Evolutionary conservation across 2,888 invertebrate species (phyloP).

Genomic region (Mythimna pallens): DNA sequence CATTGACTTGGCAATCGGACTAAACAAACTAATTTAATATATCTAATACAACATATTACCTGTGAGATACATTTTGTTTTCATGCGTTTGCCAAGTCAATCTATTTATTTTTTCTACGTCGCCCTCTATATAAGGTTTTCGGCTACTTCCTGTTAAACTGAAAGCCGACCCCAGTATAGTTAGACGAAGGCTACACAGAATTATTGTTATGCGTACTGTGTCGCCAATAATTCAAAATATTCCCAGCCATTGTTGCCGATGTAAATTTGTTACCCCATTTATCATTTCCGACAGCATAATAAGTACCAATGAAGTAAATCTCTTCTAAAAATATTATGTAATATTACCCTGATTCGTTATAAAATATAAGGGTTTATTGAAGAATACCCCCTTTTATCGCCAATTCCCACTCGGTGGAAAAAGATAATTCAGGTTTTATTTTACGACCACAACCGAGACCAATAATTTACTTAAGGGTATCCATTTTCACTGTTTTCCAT

Average conservation of each 20-base stretch:
- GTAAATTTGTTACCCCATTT: conserved; percentile 22
- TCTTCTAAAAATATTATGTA: conserved; percentile 45
- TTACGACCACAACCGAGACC: conserved; percentile 52
- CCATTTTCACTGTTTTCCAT: too few species aligned
- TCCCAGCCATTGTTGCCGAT: background rate
- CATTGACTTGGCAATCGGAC: too few species aligned
- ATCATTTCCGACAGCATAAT: conserved; percentile 19
- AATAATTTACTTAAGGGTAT: conserved; percentile 26
- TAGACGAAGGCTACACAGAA: too few species aligned
- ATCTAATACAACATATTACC: too few species aligned
- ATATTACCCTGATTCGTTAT: conserved; percentile 49
- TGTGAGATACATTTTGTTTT: too few species aligned
- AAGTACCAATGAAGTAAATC: conserved; percentile 37
- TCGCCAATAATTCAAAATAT: background rate
- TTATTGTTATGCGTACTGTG: conserved; percentile 8
- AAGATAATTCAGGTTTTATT: conserved; percentile 59
- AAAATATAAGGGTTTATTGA: conserved; percentile 58
- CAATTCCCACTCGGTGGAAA: conserved; percentile 48
- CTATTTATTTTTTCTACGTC: too few species aligned
- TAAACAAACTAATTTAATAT: too few species aligned
- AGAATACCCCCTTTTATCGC: conserved; percentile 53
- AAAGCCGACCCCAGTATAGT: too few species aligned
- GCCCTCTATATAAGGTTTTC: too few species aligned
- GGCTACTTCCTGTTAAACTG: background rate
- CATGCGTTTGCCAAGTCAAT: too few species aligned